These are phyloP conservation scores for Diadumene lineata DNA, from an alignment of 92 coral and sea anemone species.

Conservation along the genomic window DNA sequence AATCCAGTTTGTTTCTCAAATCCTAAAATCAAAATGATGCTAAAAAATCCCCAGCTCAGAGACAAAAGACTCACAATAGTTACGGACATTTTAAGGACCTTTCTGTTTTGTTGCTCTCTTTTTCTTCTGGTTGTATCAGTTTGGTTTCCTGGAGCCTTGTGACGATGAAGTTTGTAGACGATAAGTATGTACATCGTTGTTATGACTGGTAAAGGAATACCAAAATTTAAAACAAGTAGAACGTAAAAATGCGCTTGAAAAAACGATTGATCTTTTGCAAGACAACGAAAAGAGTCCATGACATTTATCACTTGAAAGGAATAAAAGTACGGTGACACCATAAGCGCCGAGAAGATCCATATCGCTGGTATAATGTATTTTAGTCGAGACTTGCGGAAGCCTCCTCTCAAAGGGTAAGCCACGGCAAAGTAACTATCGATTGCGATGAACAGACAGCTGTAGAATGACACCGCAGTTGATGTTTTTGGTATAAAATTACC, in stretches of 20 bases:
- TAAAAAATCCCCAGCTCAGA: background rate
- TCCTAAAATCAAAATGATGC: background rate
- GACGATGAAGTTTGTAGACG: conserved; percentile 15
- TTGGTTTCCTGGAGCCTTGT: conserved; percentile 7
- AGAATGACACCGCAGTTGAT: background rate
- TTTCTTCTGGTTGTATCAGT: background rate
- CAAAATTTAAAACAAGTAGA: background rate
- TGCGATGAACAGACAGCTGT: conserved; percentile 18
- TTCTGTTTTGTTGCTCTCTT: conserved; percentile 9
- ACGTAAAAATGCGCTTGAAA: background rate
- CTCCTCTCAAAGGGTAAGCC: conserved; percentile 18
- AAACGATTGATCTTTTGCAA: background rate
- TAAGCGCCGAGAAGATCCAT: conserved; percentile 16
- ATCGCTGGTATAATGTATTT: conserved; percentile 20
- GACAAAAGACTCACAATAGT: background rate
- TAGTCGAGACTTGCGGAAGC: conserved; percentile 7
- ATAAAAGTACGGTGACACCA: background rate
- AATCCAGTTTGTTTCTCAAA: background rate
- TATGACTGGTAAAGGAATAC: background rate
- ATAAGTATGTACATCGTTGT: background rate
- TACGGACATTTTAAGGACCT: background rate
- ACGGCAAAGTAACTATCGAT: conserved; percentile 1
- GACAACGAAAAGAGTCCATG: background rate
- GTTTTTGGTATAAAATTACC: background rate
- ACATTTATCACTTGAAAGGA: background rate